Evolutionary conservation across 2,113 vertebrate species (phyloP).

Genomic region (Zosterops lateralis): DNA sequence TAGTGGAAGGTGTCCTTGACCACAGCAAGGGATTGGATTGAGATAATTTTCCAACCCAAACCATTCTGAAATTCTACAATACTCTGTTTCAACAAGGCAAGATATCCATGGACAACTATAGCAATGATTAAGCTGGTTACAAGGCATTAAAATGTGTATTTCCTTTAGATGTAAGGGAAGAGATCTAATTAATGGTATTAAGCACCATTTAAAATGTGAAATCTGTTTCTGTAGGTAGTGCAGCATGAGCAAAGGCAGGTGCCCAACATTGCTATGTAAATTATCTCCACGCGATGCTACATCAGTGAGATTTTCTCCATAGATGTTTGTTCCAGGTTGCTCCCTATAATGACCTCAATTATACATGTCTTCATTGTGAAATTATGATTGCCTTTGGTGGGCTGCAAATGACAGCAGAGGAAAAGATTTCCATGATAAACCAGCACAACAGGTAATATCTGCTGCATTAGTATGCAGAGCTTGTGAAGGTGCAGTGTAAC

Average conservation of each 20-base stretch:
- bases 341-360: slow-evolving; percentile 71
- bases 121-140: background rate
- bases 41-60: background rate
- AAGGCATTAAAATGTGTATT: background rate
- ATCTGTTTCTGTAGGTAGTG: background rate
- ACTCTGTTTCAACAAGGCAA: background rate
- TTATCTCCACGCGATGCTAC: slow-evolving; percentile 12
- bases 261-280: slow-evolving; percentile 10
- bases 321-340: slow-evolving; percentile 51
- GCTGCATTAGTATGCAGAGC: slow-evolving; percentile 39
- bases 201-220: background rate
- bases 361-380: slow-evolving; percentile 68
- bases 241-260: background rate
- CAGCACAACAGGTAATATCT: slow-evolving; percentile 50
- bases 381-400: slow-evolving; percentile 66
- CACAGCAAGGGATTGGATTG: background rate
- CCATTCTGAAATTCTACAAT: background rate
- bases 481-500: background rate
- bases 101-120: background rate
- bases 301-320: slow-evolving; percentile 55
- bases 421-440: slow-evolving; percentile 61
- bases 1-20: background rate
- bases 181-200: slow-evolving; percentile 43
- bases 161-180: slow-evolving; percentile 12
- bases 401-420: slow-evolving; percentile 52